phyloP scores from a whole-genome alignment of 2,797 vertebrate species.

The Tympanoctomys barrerae region DNA sequence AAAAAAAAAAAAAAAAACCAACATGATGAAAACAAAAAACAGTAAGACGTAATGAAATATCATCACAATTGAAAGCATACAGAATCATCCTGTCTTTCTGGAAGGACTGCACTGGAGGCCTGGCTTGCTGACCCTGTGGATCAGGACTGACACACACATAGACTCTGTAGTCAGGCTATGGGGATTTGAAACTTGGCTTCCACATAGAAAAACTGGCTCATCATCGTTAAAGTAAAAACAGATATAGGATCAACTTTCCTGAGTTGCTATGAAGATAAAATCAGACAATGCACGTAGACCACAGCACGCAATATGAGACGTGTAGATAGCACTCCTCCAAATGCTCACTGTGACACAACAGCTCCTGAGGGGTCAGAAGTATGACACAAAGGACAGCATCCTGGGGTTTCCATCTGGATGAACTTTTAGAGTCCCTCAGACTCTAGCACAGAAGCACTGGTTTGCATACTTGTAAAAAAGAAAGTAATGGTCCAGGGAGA shows the following conservation, averaged over 20 bases:
- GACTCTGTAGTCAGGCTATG: neutral
- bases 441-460: neutral
- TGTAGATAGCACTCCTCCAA: constrained; percentile 10
- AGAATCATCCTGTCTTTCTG: neutral
- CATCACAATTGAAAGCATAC: neutral
- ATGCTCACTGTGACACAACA: neutral
- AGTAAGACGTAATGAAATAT: neutral
- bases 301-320: neutral
- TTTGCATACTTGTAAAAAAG: neutral
- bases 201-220: neutral
- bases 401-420: neutral
- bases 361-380: neutral
- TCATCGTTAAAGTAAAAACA: neutral
- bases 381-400: neutral
- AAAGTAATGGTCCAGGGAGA: neutral
- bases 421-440: neutral
- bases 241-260: neutral
- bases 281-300: neutral
- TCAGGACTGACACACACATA: neutral
- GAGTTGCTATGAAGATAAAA: neutral
- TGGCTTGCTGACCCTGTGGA: neutral
- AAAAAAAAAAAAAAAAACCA: neutral
- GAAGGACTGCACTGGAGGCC: neutral
- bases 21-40: neutral
- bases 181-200: neutral